Evolutionary conservation across 2,888 invertebrate genomes (phyloP).

Genomic region (Adelognathus sp.): DNA sequence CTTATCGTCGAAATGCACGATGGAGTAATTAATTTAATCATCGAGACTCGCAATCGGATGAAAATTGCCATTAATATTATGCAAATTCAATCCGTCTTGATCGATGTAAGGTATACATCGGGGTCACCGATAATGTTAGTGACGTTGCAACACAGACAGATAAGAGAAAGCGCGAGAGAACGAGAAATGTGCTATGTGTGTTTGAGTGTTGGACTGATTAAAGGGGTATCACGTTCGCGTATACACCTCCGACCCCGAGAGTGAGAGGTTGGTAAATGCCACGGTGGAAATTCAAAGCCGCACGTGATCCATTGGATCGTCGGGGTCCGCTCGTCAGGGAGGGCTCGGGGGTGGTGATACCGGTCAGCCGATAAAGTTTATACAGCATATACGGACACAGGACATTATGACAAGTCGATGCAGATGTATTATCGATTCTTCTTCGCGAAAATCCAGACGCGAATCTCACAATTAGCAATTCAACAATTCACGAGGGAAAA

Average conservation of each 20-base stretch:
- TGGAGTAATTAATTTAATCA: neutral
- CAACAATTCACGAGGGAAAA: neutral
- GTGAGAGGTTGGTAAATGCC: conserved; percentile 48
- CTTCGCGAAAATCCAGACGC: neutral
- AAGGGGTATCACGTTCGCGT: conserved; percentile 47
- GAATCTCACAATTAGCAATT: conserved; percentile 47
- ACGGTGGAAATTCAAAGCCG: conserved; percentile 55
- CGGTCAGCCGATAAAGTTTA: conserved; percentile 27
- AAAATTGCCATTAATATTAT: neutral
- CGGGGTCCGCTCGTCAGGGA: conserved; percentile 7
- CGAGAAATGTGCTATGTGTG: neutral
- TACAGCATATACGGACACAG: conserved; percentile 28
- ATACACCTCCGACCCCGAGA: conserved; percentile 23
- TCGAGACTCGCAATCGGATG: neutral
- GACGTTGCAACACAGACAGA: conserved; percentile 28
- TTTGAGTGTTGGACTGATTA: conserved; percentile 44
- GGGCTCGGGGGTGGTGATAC: neutral
- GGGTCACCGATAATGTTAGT: conserved; percentile 51
- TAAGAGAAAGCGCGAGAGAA: no score
- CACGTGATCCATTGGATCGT: conserved; percentile 49
- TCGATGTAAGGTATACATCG: conserved; percentile 28
- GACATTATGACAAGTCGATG: conserved; percentile 54
- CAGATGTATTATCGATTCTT: conserved; percentile 56
- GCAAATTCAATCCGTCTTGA: neutral
- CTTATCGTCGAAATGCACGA: neutral